Conservation (phyloP, 2,797 vertebrate genomes). For the Propithecus perrieri region DNA sequence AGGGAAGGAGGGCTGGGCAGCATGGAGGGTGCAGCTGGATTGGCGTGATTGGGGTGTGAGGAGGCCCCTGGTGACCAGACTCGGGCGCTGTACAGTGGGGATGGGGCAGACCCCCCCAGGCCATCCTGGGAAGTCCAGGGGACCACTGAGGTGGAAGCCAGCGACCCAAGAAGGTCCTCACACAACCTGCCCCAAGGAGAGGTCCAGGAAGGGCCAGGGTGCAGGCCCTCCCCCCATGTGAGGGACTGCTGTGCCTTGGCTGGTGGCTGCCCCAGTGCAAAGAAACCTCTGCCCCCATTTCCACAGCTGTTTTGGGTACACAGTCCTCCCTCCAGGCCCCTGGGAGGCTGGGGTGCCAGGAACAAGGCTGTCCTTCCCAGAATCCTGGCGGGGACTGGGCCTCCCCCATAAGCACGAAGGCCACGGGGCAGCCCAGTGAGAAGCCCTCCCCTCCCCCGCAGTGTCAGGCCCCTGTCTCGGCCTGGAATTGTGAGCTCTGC, state of each 20-base stretch:
- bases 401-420: neutral
- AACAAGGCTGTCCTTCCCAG: constrained; percentile 11
- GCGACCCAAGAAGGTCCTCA: neutral
- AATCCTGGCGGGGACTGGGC: neutral
- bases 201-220: too few relatives aligned
- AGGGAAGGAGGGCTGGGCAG: too few relatives aligned
- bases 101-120: neutral
- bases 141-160: neutral
- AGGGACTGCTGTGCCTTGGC: too few relatives aligned
- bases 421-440: neutral
- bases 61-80: neutral
- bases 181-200: neutral
- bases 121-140: neutral
- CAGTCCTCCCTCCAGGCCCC: neutral
- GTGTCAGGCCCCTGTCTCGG: fast-evolving
- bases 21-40: too few relatives aligned
- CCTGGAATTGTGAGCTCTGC: neutral
- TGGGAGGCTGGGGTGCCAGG: constrained; percentile 17
- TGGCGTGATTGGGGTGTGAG: neutral
- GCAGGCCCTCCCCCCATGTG: neutral
- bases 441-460: neutral
- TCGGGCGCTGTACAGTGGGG: neutral
- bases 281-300: constrained; percentile 64
- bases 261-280: neutral
- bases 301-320: constrained; percentile 60